Evolutionary conservation across 2,113 vertebrate genomes (phyloP), one percentile per base, ranked within the genome.

Genomic region (Bos indicus): DNA sequence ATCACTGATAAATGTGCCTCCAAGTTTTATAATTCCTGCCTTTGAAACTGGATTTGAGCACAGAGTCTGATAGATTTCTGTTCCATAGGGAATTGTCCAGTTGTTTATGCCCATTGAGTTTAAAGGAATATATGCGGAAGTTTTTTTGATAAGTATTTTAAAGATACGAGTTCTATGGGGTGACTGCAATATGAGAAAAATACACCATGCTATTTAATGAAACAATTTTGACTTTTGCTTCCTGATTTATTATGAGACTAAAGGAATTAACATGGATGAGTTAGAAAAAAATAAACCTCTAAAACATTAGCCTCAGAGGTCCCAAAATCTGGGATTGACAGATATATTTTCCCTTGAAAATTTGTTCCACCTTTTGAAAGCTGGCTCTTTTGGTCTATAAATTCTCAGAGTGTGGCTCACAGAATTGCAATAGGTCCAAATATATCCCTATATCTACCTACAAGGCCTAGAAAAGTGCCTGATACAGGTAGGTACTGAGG

Each of bases 261-360:
- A 81, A 85, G 88, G 43, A 96, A 93, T 87, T 92, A 97, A 25
- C 36, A 43, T 30, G 26, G 54, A 51, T 33, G 26, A 57, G 78
- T 56, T 77, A 95, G 30, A 43, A 17, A 97, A 95, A 95, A 95
- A 90, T 96, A 97, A 97, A 67, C 40, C 30, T 96, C 87, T 81
- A 46, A 52, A 89, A 94, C 95, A 91, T 97, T 97, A 96, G 89
- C n/a, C 57, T 57, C 15, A 56, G 82, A 96, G 40, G 40, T 84
- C 86, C 90, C 54, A 2, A 96, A 90, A 83, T 98, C 97, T 98
- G 88, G 71, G 98, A 97, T 21, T 96, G 91, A 98, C 91, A 86
- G 92, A 33, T 92, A 48, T 3, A 83, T 98, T 98, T 98, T 95
- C 64, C 94, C 67, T 92, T 54, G 95, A 90, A 95, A 71, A 92